Base-by-base conservation (phyloP, 2,888 invertebrate genomes). In the Dryadula phaetusa region DNA sequence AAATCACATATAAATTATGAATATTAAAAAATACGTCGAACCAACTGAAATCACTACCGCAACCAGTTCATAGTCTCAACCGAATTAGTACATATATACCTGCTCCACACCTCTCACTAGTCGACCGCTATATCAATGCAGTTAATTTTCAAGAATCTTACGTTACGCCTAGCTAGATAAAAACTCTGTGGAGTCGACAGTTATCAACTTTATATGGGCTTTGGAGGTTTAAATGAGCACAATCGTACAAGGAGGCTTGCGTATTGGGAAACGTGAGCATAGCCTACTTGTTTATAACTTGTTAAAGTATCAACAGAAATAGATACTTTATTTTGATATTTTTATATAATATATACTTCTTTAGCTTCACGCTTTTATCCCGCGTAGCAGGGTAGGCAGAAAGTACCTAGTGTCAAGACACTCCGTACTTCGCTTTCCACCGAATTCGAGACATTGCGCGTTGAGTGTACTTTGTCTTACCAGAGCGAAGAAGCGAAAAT, bases 81-180 rank as follows among this genome's bases (percentile, higher is more conserved):
- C 28, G 49, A 49, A 49, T 49, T 49, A 49, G 49, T 49, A 52
- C 28, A 52, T 16, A 3, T 32, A 52, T 28, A 52, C 52, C 52
- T 28, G 52, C 52, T 52, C 52, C 52, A 52, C 52, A 14, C 52
- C 28, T 47, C 47, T 42, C 32, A 37, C 58, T 40, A 42, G 8
- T 47, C 37, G 71, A 73, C 78, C 74, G 77, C 71, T 75, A 71
- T 60, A 64, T 64, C 49, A 72, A 71, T 73, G 75, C 79, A 75
- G 81, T 81, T 81, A 79, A 78, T 80, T 79, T 77, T 74, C 75
- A 73, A 76, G 79, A 79, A 79, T 72, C 73, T 71, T 32, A 61
- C 72, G 72, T 61, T 66, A 70, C 73, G 73, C 74, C 76, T 76
- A 75, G 73, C 62, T 60, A 37, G 66, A 79, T 76, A 78, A 79